Percentiles rank a stretch among this genome's conserved stretches.
These are phyloP conservation scores for Monochamus alternatus DNA, from an alignment of 2,888 invertebrate genomes.

Conservation along the genomic window DNA sequence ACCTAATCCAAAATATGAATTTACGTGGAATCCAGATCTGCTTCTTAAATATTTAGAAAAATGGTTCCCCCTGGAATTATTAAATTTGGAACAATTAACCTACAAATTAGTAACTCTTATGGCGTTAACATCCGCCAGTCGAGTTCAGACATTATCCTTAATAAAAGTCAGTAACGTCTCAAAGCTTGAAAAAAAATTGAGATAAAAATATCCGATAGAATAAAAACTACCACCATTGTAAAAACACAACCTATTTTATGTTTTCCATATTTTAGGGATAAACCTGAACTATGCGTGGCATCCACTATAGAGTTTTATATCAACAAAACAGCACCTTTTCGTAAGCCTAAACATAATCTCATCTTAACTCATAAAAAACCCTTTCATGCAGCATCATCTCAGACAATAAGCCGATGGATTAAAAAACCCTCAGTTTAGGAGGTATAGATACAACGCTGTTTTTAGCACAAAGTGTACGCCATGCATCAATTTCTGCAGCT, in stretches of 20 bases:
- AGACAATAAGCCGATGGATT: not conserved
- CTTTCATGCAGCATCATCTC: not conserved
- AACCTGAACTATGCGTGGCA: not conserved
- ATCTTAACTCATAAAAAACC: slow-evolving; percentile 11
- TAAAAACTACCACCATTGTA: not conserved
- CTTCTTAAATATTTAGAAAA: slow-evolving; percentile 38
- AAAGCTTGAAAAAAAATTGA: not conserved
- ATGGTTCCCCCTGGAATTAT: slow-evolving; percentile 26
- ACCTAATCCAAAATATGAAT: slow-evolving; percentile 34
- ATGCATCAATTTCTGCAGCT: not conserved
- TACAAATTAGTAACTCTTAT: slow-evolving; percentile 39
- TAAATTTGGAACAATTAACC: slow-evolving; percentile 31
- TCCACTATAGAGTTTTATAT: not conserved
- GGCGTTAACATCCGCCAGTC: slow-evolving; percentile 35
- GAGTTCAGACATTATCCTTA: slow-evolving; percentile 41
- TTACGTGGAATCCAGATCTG: slow-evolving; percentile 41
- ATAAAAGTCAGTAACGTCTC: slow-evolving; percentile 18
- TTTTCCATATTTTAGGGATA: not conserved
- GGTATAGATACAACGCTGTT: not conserved
- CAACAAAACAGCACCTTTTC: not conserved
- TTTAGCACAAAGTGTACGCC: not conserved
- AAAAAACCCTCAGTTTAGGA: not conserved
- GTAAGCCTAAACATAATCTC: not conserved
- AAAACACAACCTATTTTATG: not conserved
- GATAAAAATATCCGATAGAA: not conserved